phyloP scores from a whole-genome alignment of 2,888 invertebrate species.

The Anthophora plumipes region DNA sequence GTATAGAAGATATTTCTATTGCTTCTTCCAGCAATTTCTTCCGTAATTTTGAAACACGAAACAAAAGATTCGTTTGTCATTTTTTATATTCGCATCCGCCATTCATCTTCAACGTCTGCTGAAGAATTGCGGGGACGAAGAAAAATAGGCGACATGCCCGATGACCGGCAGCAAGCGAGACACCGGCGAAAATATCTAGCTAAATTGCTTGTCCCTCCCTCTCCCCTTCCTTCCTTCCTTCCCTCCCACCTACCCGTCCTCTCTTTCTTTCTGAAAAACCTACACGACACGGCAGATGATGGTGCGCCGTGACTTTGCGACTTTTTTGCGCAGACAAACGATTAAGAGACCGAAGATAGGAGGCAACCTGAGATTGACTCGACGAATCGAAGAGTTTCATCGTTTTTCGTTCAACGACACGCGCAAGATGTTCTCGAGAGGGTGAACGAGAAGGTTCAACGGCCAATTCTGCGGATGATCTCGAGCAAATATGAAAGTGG shows the following conservation, averaged over 20 bases:
- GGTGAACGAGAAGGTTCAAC: background rate
- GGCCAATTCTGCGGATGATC: constrained; percentile 1
- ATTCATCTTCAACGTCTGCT: constrained; percentile 26
- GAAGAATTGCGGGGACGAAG: constrained; percentile 26
- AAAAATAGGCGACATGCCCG: constrained; percentile 37
- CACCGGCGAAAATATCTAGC: constrained; percentile 55
- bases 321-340: constrained; percentile 60
- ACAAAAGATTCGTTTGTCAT: constrained; percentile 21
- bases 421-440: no score
- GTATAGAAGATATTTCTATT: no score
- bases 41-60: background rate
- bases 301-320: constrained; percentile 61
- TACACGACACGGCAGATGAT: constrained; percentile 44
- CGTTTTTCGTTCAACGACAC: no score
- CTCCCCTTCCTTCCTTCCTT: constrained; percentile 11
- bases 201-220: constrained; percentile 67
- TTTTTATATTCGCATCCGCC: constrained; percentile 3
- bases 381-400: constrained; percentile 47
- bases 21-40: no score
- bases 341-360: constrained; percentile 50
- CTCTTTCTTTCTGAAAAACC: constrained; percentile 5
- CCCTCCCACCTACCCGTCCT: no score
- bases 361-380: constrained; percentile 40
- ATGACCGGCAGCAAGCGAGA: constrained; percentile 60
- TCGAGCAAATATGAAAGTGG: no score